A percentile compares a stretch with the other conserved stretches of the same genome.
Conservation (phyloP, 1,140 invertebrate genomes). For the Nasonia longicornis region DNA sequence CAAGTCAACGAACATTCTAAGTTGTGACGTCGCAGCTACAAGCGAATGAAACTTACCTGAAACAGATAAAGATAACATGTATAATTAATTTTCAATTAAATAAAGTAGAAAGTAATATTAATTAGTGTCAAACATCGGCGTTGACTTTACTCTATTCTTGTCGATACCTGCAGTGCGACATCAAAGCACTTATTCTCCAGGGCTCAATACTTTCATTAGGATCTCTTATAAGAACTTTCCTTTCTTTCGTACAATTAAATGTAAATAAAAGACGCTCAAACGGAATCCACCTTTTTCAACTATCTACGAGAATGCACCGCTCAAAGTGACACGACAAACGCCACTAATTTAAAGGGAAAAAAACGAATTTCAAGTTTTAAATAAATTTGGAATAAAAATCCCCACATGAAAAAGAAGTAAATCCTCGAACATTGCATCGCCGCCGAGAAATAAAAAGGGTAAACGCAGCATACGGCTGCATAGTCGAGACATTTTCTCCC, state of each 20-base stretch:
- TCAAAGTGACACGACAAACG: no score
- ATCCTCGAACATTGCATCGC: no score
- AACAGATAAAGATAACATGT: conserved; percentile 15
- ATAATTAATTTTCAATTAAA: not conserved
- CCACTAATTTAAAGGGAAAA: not conserved
- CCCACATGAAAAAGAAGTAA: no score
- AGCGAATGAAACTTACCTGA: conserved; percentile 6
- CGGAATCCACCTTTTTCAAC: no score
- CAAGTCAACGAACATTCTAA: not conserved
- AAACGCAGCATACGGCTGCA: no score
- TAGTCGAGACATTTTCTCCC: no score
- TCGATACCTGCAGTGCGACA: conserved; percentile 8
- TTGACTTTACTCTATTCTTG: not conserved
- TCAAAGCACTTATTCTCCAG: not conserved
- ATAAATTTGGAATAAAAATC: no score
- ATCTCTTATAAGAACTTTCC: not conserved
- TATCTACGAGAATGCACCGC: no score
- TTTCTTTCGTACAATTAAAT: not conserved
- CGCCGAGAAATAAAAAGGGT: no score
- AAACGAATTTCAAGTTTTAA: not conserved
- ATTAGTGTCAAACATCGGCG: not conserved
- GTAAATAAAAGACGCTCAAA: no score
- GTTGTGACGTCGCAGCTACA: not conserved
- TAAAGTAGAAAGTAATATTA: not conserved
- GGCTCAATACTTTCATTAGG: not conserved